phyloP scores from a whole-genome alignment of 2,797 vertebrate species.

The Nyctibius grandis region DNA sequence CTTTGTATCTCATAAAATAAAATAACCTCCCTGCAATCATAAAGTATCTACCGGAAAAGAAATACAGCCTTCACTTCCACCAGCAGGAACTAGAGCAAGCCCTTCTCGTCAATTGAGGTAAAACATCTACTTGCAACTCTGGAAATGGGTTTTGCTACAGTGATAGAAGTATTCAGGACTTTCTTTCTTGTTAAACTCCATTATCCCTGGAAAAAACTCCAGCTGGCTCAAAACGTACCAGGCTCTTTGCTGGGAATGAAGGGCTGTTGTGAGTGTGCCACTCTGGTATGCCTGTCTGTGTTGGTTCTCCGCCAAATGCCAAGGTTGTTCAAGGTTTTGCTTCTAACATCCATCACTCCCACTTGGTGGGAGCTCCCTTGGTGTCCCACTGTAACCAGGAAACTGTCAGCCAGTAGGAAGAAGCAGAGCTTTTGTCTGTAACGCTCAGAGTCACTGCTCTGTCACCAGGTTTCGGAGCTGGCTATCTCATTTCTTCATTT shows the following conservation, averaged over 20 bases:
- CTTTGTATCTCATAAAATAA: not conserved
- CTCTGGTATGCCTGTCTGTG: not conserved
- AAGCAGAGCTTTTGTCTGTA: not conserved
- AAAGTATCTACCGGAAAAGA: not conserved
- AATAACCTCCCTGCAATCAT: not conserved
- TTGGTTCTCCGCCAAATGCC: not conserved
- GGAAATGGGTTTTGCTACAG: not conserved
- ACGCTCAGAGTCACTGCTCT: not conserved
- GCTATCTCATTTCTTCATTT: not conserved
- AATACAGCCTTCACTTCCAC: not conserved
- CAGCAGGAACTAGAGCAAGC: not conserved
- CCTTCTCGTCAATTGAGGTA: not conserved
- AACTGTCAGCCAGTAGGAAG: not conserved
- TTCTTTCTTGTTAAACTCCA: not conserved
- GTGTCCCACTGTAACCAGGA: not conserved
- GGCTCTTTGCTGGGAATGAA: not conserved
- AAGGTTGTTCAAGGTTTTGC: constrained; percentile 11
- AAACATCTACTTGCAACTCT: not conserved
- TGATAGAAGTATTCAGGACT: not conserved
- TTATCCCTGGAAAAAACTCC: not conserved
- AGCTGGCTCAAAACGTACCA: not conserved
- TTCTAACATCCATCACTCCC: not conserved
- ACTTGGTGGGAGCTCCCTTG: not conserved
- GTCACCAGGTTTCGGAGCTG: not conserved
- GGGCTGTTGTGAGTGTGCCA: not conserved